Base-by-base conservation (phyloP, 2,888 invertebrate species). In the Nephrocerus scutellatus region DNA sequence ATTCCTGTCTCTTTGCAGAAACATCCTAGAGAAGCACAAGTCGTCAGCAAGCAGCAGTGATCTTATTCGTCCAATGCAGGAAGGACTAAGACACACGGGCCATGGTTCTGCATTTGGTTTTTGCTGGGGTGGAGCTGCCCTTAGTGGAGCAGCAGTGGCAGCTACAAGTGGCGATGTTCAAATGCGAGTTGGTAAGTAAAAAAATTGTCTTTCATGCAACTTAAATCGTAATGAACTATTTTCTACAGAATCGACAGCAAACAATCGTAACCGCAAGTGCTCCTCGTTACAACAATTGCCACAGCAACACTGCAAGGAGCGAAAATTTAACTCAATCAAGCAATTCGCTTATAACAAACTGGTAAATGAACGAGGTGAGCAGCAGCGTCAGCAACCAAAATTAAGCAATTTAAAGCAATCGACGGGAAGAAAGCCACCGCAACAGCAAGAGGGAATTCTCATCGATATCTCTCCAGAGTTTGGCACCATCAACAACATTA, bases 281-380 rank as follows among this genome's bases (percentile, higher is more conserved):
- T 64, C 48, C 42, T 63, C 54, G 13, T 50, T 51, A 52, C 67
- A 42, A 54, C 37, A 36, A 12, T 37, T 37, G 4, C 19, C 30
- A 15, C 42, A 37, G 21, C 47, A 44, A 19, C 59, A 63, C 39
- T 70, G 46, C 49, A 71, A 52, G 55, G 70, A 57, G 46, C 58
- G 65, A 9, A 66, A 65, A 46, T 63, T 62, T 7, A 59, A 57
- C 13, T 57, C 64, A n/a, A 71, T 65, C 59, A 80, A 84, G 53
- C 86, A 88, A 59, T 89, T 86, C 58, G 79, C 82, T 56, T 90
- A 92, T 59, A 82, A 81, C 52, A 89, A 88, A 59, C 72, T 92
- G 16, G 75, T 79, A 39, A 88, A 90, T 59, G 88, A 90, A 49
- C 53, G 53, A 14, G 44, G 54, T 33, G 56, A 39, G 12, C 56